Evolutionary conservation across 2,797 vertebrate genomes (phyloP), one percentile per base, ranked within the genome.

Genomic region (Pelochelys cantorii): DNA sequence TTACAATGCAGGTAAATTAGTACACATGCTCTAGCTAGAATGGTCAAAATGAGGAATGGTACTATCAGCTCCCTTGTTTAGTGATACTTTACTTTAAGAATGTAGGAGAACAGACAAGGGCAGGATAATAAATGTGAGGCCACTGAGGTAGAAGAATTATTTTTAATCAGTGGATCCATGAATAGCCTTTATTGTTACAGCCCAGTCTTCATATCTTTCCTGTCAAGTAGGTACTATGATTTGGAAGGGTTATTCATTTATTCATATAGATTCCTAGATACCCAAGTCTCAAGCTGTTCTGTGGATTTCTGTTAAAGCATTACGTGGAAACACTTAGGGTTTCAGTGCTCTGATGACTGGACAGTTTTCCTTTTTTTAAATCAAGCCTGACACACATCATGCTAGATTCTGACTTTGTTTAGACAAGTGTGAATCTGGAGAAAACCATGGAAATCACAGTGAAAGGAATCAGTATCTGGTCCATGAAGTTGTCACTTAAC

Each of bases 231-330:
- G 84, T 86, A 9, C 3, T 54, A 3, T 82, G 34, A 94, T 90
- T 94, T 91, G 74, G 56, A 88, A 90, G 55, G 48, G 7, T 31
- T 59, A 34, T 82, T 92, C 27, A 65, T 89, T 95, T 93, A 65
- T 83, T 81, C 56, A 53, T 80, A 14, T 2, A 85, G 31, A 54
- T 62, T 7, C 15, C 52, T 84, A 68, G 25, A 59, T 17, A 91
- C 52, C 37, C 3, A 85, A 74, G 1, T 62, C 9, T 57, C 31
- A 53, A 89, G 42, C 65, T 93, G 68, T 80, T 88, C 84, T 23
- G 48, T 13, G 54, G 7, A 0, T 74, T 84, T 92, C 74, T 68
- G 81, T 59, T 87, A 60, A 92, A 94, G 15, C 89, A 2, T 62
- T 18, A 29, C n/a, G 18, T 89, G 29, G 31, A 90, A 93, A 90